These are phyloP conservation scores for Chlorocebus sabaeus DNA, from an alignment of 2,113 vertebrate genomes.

Conservation along the genomic window DNA sequence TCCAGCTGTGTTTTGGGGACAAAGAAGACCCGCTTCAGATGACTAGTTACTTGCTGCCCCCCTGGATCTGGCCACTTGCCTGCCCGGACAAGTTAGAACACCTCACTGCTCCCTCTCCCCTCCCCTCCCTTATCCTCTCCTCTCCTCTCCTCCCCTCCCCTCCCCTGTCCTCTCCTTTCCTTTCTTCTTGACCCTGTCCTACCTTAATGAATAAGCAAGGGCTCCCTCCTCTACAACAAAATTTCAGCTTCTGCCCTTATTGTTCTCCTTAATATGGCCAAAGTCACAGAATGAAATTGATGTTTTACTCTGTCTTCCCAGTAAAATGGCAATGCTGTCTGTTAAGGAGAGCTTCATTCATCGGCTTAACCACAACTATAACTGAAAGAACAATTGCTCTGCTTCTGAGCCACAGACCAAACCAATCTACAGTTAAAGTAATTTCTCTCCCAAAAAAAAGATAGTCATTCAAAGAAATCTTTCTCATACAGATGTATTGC, in stretches of 20 bases:
- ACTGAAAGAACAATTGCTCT: not conserved
- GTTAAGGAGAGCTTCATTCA: not conserved
- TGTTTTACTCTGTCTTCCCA: not conserved
- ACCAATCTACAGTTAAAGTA: not conserved
- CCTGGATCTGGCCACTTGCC: not conserved
- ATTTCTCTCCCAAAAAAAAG: not conserved
- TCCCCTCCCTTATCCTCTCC: too few species aligned
- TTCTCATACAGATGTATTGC: not conserved
- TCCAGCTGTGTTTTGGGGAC: not conserved
- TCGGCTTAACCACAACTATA: not conserved
- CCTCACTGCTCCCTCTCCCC: not conserved
- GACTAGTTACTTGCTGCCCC: not conserved
- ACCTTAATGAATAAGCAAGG: not conserved
- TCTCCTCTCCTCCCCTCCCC: too few species aligned
- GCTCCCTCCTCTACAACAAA: not conserved
- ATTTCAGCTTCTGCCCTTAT: not conserved
- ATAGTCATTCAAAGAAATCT: not conserved
- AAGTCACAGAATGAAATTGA: not conserved
- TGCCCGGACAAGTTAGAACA: not conserved
- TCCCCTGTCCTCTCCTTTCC: too few species aligned
- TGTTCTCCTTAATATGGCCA: not conserved
- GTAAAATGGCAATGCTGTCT: not conserved
- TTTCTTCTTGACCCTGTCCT: not conserved
- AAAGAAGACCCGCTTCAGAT: not conserved
- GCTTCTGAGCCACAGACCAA: not conserved